Percentiles rank a stretch among this genome's conserved stretches.
phyloP scores from a whole-genome alignment of 1,140 invertebrate species.

The Drosophila tani region DNA sequence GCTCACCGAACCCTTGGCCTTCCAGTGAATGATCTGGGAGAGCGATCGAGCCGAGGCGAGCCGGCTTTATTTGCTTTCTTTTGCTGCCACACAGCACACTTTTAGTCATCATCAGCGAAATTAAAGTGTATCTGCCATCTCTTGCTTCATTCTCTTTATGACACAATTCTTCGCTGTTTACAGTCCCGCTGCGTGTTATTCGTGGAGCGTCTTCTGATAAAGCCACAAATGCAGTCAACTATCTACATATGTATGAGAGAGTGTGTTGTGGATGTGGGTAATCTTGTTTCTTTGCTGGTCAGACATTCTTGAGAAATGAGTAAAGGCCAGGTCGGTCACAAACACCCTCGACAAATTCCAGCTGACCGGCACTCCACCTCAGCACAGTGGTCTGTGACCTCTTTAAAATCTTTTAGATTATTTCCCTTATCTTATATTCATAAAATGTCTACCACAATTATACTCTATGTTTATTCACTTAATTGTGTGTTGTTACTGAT shows the following conservation, averaged over 20 bases:
- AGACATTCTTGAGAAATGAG: constrained; percentile 61
- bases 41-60: constrained; percentile 20
- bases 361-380: constrained; percentile 56
- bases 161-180: constrained; percentile 77
- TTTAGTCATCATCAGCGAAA: constrained; percentile 79
- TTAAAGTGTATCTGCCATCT: constrained; percentile 36
- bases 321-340: constrained; percentile 63
- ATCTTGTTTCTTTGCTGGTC: constrained; percentile 40
- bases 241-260: constrained; percentile 10
- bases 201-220: constrained; percentile 62
- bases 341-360: constrained; percentile 43
- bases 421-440: neutral
- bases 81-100: constrained; percentile 32
- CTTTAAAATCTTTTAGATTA: neutral
- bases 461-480: neutral
- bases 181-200: constrained; percentile 65
- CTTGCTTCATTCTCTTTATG: constrained; percentile 74
- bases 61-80: constrained; percentile 53
- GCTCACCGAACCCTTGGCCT: constrained; percentile 21
- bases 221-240: constrained; percentile 32
- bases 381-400: constrained; percentile 61
- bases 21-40: constrained; percentile 53
- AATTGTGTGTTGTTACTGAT: neutral
- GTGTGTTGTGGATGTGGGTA: constrained; percentile 12
- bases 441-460: neutral